Conservation (phyloP, 1,140 invertebrate genomes). For the Cyclargus thomasi region DNA sequence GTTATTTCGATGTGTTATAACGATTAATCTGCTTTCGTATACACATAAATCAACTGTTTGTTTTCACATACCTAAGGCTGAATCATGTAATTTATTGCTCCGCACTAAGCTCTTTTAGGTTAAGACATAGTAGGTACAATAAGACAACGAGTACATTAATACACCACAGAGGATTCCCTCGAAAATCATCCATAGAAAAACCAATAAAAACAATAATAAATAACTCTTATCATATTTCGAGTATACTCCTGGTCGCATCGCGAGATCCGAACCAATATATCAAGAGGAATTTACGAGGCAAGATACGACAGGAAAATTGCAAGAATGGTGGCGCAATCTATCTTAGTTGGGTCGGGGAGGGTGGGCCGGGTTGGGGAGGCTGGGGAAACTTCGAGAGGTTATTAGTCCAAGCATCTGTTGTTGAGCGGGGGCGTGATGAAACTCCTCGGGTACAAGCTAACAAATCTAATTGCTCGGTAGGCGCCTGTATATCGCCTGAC, state of each 20-base stretch:
- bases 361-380: slow-evolving; percentile 39
- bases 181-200: slow-evolving; percentile 62
- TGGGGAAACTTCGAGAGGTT: slow-evolving; percentile 76
- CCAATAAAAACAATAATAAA: slow-evolving; percentile 76
- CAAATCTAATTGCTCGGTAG: slow-evolving; percentile 75
- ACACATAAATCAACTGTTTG: slow-evolving; percentile 39
- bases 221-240: slow-evolving; percentile 76
- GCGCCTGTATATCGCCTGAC: slow-evolving; percentile 64
- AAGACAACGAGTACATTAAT: slow-evolving; percentile 24
- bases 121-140: slow-evolving; percentile 27
- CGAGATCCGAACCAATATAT: slow-evolving; percentile 83
- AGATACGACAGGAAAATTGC: slow-evolving; percentile 87
- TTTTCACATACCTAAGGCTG: slow-evolving; percentile 36
- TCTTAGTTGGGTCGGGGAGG: slow-evolving; percentile 77
- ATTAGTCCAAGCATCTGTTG: slow-evolving; percentile 77
- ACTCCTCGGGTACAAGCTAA: slow-evolving; percentile 71
- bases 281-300: slow-evolving; percentile 83
- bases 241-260: slow-evolving; percentile 77
- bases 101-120: slow-evolving; percentile 31
- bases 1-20: slow-evolving; percentile 34
- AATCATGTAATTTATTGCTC: slow-evolving; percentile 36
- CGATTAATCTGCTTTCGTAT: slow-evolving; percentile 39
- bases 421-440: slow-evolving; percentile 73
- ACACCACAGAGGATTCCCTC: slow-evolving; percentile 48
- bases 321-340: slow-evolving; percentile 86